Percentiles rank a stretch among this genome's conserved stretches.
These are phyloP conservation scores for Typhlichthys subterraneus DNA, from an alignment of 2,797 vertebrate species.

Conservation along the genomic window DNA sequence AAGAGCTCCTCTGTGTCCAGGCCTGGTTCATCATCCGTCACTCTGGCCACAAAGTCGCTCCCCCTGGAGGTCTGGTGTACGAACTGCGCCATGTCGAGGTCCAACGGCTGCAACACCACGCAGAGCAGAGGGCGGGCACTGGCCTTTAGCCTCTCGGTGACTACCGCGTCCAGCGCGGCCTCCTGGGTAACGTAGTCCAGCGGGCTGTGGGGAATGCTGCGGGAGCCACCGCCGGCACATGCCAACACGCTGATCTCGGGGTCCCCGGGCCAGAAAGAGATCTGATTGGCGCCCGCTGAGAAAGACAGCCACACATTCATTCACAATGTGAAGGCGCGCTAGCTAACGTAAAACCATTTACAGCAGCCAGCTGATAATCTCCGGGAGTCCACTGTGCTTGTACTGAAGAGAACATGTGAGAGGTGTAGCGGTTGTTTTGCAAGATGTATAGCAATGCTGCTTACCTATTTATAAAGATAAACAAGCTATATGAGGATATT, in stretches of 20 bases:
- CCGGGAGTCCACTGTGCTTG: too few relatives aligned
- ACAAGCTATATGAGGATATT: too few relatives aligned
- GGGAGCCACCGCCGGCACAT: not conserved
- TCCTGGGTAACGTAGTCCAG: constrained; percentile 72
- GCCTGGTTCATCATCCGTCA: constrained; percentile 69
- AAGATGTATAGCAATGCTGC: too few relatives aligned
- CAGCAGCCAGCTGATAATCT: too few relatives aligned
- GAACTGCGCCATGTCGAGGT: constrained; percentile 84
- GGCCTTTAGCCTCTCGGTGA: constrained; percentile 89
- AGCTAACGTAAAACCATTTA: not conserved
- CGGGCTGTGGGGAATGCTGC: not conserved
- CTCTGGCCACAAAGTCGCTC: constrained; percentile 87
- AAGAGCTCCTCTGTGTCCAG: constrained; percentile 76
- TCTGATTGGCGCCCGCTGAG: constrained; percentile 89
- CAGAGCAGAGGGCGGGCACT: constrained; percentile 89
- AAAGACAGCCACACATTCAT: constrained; percentile 1
- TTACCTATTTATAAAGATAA: too few relatives aligned
- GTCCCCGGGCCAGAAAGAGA: constrained; percentile 95
- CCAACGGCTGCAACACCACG: constrained; percentile 85
- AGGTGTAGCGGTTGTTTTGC: too few relatives aligned
- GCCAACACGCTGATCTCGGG: constrained; percentile 88
- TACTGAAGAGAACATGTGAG: too few relatives aligned
- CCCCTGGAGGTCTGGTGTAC: constrained; percentile 85
- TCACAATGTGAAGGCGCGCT: not conserved
- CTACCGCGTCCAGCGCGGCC: constrained; percentile 85